Percentiles rank a stretch among this genome's conserved stretches.
phyloP scores from a whole-genome alignment of 2,888 invertebrate species.

The Tethea ocularis region DNA sequence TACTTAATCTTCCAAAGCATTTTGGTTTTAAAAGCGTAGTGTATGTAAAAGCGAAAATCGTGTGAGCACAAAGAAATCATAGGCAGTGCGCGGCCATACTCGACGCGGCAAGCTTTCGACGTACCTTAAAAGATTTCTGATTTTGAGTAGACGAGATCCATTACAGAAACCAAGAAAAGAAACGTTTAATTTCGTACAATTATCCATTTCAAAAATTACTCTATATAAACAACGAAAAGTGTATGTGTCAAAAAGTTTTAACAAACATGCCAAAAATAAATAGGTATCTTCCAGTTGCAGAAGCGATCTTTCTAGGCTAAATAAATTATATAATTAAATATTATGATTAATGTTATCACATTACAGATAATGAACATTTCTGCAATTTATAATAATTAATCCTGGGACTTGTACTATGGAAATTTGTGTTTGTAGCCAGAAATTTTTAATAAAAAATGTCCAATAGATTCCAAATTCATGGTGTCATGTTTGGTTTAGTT shows the following conservation, averaged over 20 bases:
- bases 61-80: conserved; percentile 61
- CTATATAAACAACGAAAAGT: not conserved
- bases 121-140: conserved; percentile 82
- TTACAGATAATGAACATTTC: not conserved
- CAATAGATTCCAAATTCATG: too few relatives aligned
- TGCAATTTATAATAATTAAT: not conserved
- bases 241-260: not conserved
- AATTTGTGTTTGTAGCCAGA: not conserved
- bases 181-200: conserved; percentile 53
- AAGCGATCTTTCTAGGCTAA: not conserved
- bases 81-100: conserved; percentile 56
- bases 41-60: conserved; percentile 63
- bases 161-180: conserved; percentile 68
- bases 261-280: not conserved
- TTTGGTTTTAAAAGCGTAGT: conserved; percentile 57
- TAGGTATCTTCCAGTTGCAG: not conserved
- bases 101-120: conserved; percentile 71
- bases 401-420: too few relatives aligned
- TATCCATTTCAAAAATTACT: conserved; percentile 24
- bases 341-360: too few relatives aligned
- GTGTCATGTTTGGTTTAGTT: too few relatives aligned
- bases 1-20: conserved; percentile 50
- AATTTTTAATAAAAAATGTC: not conserved
- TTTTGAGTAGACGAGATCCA: conserved; percentile 74
- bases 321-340: too few relatives aligned